Evolutionary conservation across 1,140 invertebrate genomes (phyloP), one percentile per base, ranked within the genome.

Genomic region (Vanessa atalanta): DNA sequence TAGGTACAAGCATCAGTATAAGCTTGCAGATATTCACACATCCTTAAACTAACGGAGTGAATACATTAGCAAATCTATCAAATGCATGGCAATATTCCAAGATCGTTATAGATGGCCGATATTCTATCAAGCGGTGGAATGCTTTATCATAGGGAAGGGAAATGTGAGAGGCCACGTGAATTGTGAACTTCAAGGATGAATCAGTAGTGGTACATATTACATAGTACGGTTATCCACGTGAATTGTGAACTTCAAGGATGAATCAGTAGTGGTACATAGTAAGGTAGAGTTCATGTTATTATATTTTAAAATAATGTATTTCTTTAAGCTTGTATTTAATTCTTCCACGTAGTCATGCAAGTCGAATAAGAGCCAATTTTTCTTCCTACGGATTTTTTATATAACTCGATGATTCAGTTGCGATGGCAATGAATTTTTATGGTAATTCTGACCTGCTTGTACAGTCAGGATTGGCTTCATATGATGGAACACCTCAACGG

Each of bases 51-150:
- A 66, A 47, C 16, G 23, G 20, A 47, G 23, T 51, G 53, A 16
- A 68, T 68, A 55, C n/a, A 68, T 68, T 66, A 65, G 16, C 23
- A 15, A 48, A 65, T 72, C 50, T 65, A 65, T 72, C 50, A 72
- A 61, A 65, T 72, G 57, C 51, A 31, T 72, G 70, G 70, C 70
- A 65, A 47, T 14, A 43, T 47, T 72, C 70, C 63, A 72, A 57
- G 48, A 15, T 20, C 43, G 43, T 47, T 20, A 72, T 65, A 65
- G 63, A 72, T 57, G 70, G 53, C 26, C n/a, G 50, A 69, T 69
- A 69, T 69, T 69, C 66, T 57, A 69, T 69, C 37, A 60, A 47
- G 20, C 66, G 51, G 13, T 20, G 47, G 23, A 69, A 60, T 31
- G 55, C 66, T 69, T 55, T 47, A 69, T 60, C 66, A 47, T 69